Percentiles rank a stretch among this genome's conserved stretches.
Conservation (phyloP, 2,888 invertebrate species). For the Leptarthrus brevirostris region DNA sequence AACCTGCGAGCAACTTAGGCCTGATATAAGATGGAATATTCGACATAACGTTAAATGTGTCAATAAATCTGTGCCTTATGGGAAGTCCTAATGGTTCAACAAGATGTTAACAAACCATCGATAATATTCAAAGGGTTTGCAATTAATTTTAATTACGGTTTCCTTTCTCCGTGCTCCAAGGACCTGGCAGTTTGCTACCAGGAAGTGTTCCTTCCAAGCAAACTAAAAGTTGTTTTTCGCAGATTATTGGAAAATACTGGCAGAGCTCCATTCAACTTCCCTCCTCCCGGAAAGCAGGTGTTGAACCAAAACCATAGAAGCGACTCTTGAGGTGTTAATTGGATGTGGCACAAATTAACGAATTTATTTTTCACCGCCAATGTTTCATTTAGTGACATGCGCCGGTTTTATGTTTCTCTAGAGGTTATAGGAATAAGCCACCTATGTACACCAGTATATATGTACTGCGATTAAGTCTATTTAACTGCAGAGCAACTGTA, state of each 20-base stretch:
- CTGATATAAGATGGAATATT: background rate
- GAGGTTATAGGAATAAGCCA: too few relatives aligned
- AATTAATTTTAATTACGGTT: conserved; percentile 39
- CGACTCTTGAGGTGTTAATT: too few relatives aligned
- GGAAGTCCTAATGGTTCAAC: conserved; percentile 14
- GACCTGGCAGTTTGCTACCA: background rate
- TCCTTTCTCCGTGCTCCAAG: background rate
- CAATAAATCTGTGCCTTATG: conserved; percentile 23
- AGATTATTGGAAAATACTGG: conserved; percentile 16
- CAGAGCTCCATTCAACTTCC: background rate
- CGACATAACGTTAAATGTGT: background rate
- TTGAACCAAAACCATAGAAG: too few relatives aligned
- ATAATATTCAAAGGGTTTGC: conserved; percentile 40
- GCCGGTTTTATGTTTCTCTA: too few relatives aligned
- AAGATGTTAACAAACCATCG: conserved; percentile 38
- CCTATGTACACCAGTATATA: too few relatives aligned
- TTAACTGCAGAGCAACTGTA: too few relatives aligned
- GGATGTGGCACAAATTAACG: too few relatives aligned
- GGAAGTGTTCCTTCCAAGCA: background rate
- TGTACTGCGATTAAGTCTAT: too few relatives aligned
- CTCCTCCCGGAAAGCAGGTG: too few relatives aligned
- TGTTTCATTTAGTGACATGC: too few relatives aligned
- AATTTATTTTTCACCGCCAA: too few relatives aligned
- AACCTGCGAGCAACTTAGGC: background rate
- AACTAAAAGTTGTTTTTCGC: conserved; percentile 5